Base-by-base conservation (phyloP, 2,888 invertebrate species). In the Tridacna crocea region DNA sequence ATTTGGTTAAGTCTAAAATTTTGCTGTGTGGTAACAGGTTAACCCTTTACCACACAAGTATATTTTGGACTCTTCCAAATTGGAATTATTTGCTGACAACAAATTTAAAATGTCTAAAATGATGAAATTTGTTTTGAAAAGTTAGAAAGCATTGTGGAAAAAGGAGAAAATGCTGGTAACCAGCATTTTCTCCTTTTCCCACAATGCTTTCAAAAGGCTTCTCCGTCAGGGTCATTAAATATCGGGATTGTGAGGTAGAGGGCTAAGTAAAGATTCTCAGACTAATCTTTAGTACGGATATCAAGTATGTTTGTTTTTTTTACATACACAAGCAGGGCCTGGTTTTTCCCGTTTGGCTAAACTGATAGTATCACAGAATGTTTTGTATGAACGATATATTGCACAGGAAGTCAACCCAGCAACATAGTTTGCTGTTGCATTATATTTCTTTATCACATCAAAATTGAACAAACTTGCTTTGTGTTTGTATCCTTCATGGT, bases 401-500 rank as follows among this genome's bases (percentile, higher is more conserved):
- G 75, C 79, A 60, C 87, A 87, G 11, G 68, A 58, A 15, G 87
- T 87, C 48, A 87, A 70, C 0, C 87, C 87, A 17, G 87, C 83
- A 46, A 84, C 70, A 73, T 75, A 87, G 77, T 87, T 81, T 26
- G 87, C 80, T 51, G 80, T 83, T 17, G 83, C 72, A 26, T 83
- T 79, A 36, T 79, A 58, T 36, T 75, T 55, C 60, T 84, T 87
- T 19, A 87, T 77, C 24, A 87, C 47, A 2, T 87, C 77, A 27
- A 77, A 74, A 79, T 88, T 88, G 46, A 74, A 81, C 61, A 82
- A 70, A 22, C 79, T 82, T 46, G 77, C 73, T 19, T 58, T 55
- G 36, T 84, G 84, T 48, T 73, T 79, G 58, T 86, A 82, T 11
- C 87, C 87, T 55, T 88, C 88, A 26, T 36, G 55, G 55, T 88